These are phyloP conservation scores for Thermophis baileyi DNA, from an alignment of 2,113 vertebrate species.

Conservation along the genomic window DNA sequence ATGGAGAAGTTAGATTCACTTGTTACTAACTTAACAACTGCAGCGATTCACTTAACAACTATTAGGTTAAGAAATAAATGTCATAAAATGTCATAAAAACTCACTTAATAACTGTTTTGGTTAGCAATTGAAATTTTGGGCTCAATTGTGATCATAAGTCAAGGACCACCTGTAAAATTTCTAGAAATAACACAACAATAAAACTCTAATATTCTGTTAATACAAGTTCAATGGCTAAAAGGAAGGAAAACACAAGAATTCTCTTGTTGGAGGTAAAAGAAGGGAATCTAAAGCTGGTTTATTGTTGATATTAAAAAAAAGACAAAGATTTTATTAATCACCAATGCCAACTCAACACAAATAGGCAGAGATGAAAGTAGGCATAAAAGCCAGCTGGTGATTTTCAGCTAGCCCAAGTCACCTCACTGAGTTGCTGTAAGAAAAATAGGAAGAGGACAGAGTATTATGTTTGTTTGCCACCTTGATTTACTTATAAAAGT, in stretches of 20 bases:
- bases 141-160: background rate
- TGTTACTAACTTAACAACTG: background rate
- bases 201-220: background rate
- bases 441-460: too few species aligned
- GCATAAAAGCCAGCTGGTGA: too few species aligned
- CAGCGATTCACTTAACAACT: background rate
- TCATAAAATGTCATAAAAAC: background rate
- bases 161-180: background rate
- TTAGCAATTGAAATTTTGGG: too few species aligned
- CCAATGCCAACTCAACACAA: background rate
- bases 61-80: background rate
- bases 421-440: too few species aligned
- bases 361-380: background rate
- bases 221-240: background rate
- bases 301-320: background rate
- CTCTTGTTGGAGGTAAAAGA: background rate
- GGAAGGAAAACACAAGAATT: background rate
- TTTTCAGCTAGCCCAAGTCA: too few species aligned
- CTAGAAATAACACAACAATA: background rate
- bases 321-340: background rate
- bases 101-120: background rate
- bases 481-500: too few species aligned
- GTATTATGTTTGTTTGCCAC: too few species aligned
- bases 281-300: background rate
- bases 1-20: background rate